Percentiles rank a stretch among this genome's conserved stretches.
Conservation (phyloP, 2,113 vertebrate genomes). For the Piliocolobus tephrosceles region DNA sequence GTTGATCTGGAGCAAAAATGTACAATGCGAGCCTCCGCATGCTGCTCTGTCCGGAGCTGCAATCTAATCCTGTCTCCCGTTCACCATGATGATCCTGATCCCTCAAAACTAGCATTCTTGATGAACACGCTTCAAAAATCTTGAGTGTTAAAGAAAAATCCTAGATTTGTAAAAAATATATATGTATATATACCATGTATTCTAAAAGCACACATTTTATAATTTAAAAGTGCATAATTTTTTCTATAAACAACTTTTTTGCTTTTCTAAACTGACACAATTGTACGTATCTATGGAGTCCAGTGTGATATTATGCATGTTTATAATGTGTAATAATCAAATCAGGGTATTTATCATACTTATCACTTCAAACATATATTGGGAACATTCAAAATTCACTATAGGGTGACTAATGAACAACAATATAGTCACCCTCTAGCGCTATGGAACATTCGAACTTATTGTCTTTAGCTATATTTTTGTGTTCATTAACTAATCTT, state of each 20-base stretch:
- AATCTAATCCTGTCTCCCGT: too few relatives aligned
- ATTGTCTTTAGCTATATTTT: neutral
- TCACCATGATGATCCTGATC: too few relatives aligned
- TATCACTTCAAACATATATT: too few relatives aligned
- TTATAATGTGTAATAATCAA: neutral
- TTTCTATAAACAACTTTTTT: neutral
- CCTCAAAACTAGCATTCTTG: neutral
- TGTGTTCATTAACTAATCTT: neutral
- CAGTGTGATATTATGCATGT: neutral
- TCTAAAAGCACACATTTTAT: neutral
- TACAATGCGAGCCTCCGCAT: rapidly evolving
- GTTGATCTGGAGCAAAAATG: too few relatives aligned
- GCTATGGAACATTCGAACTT: neutral
- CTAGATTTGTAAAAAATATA: neutral
- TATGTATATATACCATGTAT: neutral
- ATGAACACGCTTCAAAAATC: neutral
- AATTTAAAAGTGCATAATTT: neutral
- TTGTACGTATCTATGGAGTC: neutral
- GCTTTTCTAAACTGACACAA: neutral
- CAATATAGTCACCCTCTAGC: neutral
- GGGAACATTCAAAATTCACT: too few relatives aligned
- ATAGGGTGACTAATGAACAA: too few relatives aligned
- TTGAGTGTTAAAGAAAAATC: neutral
- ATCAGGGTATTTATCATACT: neutral
- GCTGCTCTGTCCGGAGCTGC: too few relatives aligned